Conservation (phyloP, 2,797 vertebrate species). For the Tadarida brasiliensis region DNA sequence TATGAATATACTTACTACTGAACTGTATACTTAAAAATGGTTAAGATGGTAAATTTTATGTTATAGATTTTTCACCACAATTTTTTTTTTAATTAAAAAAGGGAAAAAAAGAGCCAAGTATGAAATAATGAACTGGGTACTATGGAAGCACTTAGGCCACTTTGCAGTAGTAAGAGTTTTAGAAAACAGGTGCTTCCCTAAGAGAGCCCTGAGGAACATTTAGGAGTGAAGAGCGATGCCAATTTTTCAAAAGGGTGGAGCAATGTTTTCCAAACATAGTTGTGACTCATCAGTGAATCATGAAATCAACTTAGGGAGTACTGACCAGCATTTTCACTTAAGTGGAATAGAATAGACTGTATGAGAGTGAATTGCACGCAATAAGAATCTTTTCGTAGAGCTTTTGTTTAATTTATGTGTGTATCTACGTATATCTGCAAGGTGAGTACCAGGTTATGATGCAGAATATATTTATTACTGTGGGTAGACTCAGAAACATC, state of each 20-base stretch:
- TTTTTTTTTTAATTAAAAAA: neutral
- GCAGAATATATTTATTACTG: conserved; percentile 16
- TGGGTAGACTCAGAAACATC: neutral
- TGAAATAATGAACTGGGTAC: neutral
- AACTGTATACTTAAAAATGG: neutral
- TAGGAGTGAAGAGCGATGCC: neutral
- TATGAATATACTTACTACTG: no score
- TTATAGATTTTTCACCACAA: neutral
- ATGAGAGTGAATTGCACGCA: neutral
- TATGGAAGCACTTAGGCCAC: no score
- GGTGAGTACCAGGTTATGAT: neutral
- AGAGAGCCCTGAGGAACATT: neutral
- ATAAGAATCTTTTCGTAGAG: neutral
- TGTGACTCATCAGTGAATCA: conserved; percentile 61
- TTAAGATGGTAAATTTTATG: neutral
- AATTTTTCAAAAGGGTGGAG: neutral
- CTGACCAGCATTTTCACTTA: conserved; percentile 23
- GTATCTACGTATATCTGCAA: neutral
- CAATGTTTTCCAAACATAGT: conserved; percentile 6
- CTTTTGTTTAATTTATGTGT: neutral
- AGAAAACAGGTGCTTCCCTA: neutral
- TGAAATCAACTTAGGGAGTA: neutral
- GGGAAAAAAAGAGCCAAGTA: neutral
- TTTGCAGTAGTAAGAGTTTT: neutral
- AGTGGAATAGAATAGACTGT: neutral